phyloP scores from a whole-genome alignment of 2,797 vertebrate species.

The Pangasius sanitwongsei region DNA sequence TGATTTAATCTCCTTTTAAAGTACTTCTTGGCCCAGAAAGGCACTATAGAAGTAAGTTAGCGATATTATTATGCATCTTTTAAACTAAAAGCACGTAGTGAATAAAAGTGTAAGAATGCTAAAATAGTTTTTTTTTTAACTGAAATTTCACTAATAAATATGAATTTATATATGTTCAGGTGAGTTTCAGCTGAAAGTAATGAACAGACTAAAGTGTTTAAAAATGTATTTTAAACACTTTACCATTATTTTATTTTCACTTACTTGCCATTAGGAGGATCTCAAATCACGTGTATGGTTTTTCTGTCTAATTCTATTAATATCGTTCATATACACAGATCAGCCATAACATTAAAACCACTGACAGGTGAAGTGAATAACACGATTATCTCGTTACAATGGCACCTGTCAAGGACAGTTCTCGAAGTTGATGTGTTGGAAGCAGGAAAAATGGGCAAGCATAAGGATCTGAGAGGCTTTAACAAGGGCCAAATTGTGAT shows the following conservation, averaged over 20 bases:
- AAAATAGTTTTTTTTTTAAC: background rate
- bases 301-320: background rate
- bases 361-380: too few species aligned
- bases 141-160: background rate
- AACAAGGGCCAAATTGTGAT: too few species aligned
- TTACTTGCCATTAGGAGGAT: background rate
- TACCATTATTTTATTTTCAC: too few species aligned
- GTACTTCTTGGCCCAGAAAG: background rate
- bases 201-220: background rate
- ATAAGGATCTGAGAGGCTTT: too few species aligned
- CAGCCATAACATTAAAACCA: too few species aligned
- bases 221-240: background rate
- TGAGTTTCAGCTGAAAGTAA: background rate
- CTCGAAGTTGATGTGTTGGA: too few species aligned
- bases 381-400: too few species aligned
- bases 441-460: too few species aligned
- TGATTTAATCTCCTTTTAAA: background rate
- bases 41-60: background rate
- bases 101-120: background rate
- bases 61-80: background rate
- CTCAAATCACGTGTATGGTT: background rate
- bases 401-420: too few species aligned
- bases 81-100: background rate
- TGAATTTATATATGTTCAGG: background rate
- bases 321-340: background rate